Conservation (phyloP, 2,888 invertebrate genomes). For the Lottia scabra region DNA sequence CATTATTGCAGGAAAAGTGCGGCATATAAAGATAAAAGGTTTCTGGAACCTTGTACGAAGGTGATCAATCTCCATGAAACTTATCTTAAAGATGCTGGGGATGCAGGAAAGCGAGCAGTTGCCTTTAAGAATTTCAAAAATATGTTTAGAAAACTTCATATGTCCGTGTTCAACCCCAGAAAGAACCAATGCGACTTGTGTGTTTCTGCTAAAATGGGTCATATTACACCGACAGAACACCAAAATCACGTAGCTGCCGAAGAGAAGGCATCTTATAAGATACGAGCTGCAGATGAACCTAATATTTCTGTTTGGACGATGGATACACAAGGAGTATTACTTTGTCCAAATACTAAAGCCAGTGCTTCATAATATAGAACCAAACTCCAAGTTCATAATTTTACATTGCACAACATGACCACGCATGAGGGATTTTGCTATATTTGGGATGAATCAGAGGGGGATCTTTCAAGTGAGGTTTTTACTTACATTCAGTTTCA, state of each 20-base stretch:
- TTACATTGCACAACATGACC: conserved; percentile 3
- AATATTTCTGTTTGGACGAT: background rate
- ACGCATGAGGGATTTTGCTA: background rate
- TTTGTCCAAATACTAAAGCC: background rate
- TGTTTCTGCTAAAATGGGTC: background rate
- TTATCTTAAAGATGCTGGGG: background rate
- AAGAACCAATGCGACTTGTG: background rate
- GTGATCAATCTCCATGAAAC: no score
- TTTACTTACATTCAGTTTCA: background rate
- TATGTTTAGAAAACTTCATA: no score
- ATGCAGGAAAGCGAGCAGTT: background rate
- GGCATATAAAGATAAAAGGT: background rate
- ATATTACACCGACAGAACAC: background rate
- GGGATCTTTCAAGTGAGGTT: background rate
- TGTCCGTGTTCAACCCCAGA: no score
- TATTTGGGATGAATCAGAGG: background rate
- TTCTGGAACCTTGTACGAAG: background rate
- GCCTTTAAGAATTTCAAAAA: no score
- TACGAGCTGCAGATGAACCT: background rate
- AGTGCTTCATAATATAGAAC: background rate
- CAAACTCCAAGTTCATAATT: background rate
- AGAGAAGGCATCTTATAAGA: background rate
- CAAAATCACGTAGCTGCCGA: background rate
- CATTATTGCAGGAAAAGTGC: background rate
- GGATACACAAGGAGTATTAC: background rate